Base-by-base conservation (phyloP, 1,140 invertebrate species). In the Phthorimaea operculella region DNA sequence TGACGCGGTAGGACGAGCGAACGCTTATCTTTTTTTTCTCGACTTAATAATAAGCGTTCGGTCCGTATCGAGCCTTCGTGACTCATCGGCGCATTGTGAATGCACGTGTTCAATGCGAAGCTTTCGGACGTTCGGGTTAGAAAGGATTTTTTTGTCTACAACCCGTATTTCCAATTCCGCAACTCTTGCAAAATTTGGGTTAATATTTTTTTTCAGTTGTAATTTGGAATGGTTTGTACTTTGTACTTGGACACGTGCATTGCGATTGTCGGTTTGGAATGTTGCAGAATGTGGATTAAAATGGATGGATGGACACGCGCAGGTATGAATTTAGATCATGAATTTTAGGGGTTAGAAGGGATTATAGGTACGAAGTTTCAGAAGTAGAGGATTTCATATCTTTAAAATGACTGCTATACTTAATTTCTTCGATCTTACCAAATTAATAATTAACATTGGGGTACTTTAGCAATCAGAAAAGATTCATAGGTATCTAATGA, bases 111-210 rank as follows among this genome's bases (percentile, higher is more conserved):
- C 69, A 16, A 67, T 68, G 58, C 62, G 39, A 28, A 28, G 21
- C 21, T 7, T 44, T 73, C 71, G 78, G 78, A 77, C 78, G 62
- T 54, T 80, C 74, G 76, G 81, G 78, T 83, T 83, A 76, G 71
- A 79, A 84, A 83, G 76, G 76, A 73, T 76, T 85, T 76, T 47
- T 80, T 84, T 82, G 75, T 28, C 21, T 28, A 28, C 78, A 81
- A 84, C 74, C 79, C 77, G 80, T 80, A 78, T 76, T 78, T 74
- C 56, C 54, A 73, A 80, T 84, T 84, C 74, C 78, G 82, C 79
- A 85, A 85, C 82, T 85, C 82, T 85, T 85, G 75, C 82, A 67
- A 79, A 79, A 76, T 81, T 82, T 82, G 74, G 78, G 76, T 81
- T 83, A 28, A 74, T 71, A 61, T 72, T 72, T 78, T 80, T n/a